Percentiles rank a stretch among this genome's conserved stretches.
Evolutionary conservation across 2,797 vertebrate species (phyloP).

Genomic region (Ispidina lecontei): DNA sequence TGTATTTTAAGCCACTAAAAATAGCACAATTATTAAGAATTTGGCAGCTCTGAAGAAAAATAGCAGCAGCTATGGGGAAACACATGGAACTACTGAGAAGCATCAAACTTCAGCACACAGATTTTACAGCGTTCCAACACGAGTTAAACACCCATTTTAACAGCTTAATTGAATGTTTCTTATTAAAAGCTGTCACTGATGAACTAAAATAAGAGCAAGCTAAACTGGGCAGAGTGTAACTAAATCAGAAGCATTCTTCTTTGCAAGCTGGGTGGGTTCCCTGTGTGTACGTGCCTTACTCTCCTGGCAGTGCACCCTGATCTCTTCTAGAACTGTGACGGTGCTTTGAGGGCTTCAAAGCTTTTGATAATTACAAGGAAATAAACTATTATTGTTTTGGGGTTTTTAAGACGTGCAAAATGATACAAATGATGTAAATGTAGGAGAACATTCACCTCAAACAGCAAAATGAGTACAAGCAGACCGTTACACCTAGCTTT

Average conservation of each 20-base stretch:
- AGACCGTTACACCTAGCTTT: accelerated
- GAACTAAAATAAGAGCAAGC: constrained; percentile 32
- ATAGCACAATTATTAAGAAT: constrained; percentile 65
- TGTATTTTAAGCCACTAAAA: constrained; percentile 54
- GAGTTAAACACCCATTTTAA: constrained; percentile 60
- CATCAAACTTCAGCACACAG: constrained; percentile 45
- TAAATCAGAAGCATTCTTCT: constrained; percentile 29
- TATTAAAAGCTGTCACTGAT: constrained; percentile 53
- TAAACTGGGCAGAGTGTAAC: constrained; percentile 19
- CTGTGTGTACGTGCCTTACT: accelerated
- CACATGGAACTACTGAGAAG: constrained; percentile 51
- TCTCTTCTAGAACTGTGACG: not conserved
- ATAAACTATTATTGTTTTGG: not conserved
- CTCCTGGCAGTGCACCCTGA: not conserved
- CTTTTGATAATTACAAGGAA: not conserved
- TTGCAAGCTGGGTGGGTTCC: not conserved
- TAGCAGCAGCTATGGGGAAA: constrained; percentile 19
- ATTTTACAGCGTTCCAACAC: constrained; percentile 43
- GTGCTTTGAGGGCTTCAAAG: not conserved
- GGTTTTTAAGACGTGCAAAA: not conserved
- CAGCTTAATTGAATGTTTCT: constrained; percentile 57
- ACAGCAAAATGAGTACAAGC: not conserved
- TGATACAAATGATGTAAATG: not conserved
- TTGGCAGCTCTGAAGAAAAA: constrained; percentile 56
- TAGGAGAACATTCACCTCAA: not conserved